phyloP scores from a whole-genome alignment of 2,113 vertebrate species.

The Uria aalge region DNA sequence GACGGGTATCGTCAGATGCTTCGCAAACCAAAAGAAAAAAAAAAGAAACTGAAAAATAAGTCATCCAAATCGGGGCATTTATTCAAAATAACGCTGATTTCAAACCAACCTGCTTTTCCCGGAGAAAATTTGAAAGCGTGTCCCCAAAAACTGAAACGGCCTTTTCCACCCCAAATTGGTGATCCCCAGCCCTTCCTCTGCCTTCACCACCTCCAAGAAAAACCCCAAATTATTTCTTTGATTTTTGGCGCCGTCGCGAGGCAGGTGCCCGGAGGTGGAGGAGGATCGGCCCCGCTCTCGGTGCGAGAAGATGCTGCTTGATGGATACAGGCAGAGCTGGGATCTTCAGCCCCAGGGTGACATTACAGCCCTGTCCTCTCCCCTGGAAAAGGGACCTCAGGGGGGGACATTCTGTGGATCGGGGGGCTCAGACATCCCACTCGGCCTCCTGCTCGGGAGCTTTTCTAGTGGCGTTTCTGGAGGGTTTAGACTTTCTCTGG shows the following conservation, averaged over 20 bases:
- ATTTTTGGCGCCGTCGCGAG: accelerated
- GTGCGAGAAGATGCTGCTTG: not conserved
- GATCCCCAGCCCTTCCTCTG: not conserved
- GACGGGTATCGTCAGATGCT: accelerated
- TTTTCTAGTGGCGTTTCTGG: not conserved
- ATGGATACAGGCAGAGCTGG: not conserved
- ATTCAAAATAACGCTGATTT: not conserved
- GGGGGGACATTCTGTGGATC: not conserved
- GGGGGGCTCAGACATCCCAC: accelerated
- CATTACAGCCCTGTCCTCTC: accelerated
- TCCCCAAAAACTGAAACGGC: not conserved
- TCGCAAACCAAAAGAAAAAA: not conserved
- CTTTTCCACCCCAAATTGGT: not conserved
- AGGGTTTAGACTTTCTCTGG: not conserved
- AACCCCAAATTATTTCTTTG: not conserved
- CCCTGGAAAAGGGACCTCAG: not conserved
- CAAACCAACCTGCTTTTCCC: not conserved
- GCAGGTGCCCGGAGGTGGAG: not conserved
- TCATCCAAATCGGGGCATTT: not conserved
- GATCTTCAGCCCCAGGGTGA: not conserved
- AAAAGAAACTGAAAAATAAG: not conserved
- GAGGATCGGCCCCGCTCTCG: accelerated
- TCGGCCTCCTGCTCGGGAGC: accelerated
- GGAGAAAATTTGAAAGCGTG: not conserved
- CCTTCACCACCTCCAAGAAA: not conserved